A percentile compares a stretch with the other conserved stretches of the same genome.
These are phyloP conservation scores for Metridium senile DNA, from an alignment of 92 coral and sea anemone species.

Conservation along the genomic window DNA sequence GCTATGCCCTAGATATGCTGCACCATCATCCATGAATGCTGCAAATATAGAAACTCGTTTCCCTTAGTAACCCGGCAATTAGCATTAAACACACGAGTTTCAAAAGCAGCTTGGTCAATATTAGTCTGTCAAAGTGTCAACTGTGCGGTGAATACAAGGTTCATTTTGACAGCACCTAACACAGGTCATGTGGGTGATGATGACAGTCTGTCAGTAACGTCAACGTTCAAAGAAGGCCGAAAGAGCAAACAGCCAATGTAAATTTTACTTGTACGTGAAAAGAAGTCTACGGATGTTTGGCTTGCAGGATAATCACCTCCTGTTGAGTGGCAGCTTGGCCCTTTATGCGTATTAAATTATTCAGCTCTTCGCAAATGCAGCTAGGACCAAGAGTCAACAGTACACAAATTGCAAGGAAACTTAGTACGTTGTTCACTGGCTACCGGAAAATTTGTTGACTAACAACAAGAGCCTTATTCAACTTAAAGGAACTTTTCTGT, in stretches of 20 bases:
- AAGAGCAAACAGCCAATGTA: constrained; percentile 84
- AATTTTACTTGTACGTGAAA: constrained; percentile 85
- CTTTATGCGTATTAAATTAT: constrained; percentile 83
- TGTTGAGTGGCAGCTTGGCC: constrained; percentile 67
- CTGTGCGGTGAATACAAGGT: constrained; percentile 81
- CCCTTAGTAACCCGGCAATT: constrained; percentile 67
- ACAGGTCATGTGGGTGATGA: constrained; percentile 65
- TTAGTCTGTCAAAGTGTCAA: constrained; percentile 56
- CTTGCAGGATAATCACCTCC: constrained; percentile 76
- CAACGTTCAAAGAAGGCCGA: constrained; percentile 91
- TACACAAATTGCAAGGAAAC: constrained; percentile 68
- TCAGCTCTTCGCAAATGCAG: constrained; percentile 57
- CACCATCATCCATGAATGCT: constrained; percentile 37
- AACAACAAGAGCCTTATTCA: constrained; percentile 12
- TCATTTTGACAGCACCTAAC: constrained; percentile 63
- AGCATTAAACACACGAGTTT: constrained; percentile 63
- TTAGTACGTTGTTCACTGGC: constrained; percentile 57
- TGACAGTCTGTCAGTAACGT: constrained; percentile 66
- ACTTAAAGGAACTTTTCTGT: background rate
- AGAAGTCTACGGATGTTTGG: constrained; percentile 85
- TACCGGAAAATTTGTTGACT: constrained; percentile 64
- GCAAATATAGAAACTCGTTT: constrained; percentile 36
- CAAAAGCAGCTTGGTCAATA: constrained; percentile 83
- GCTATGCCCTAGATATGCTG: background rate
- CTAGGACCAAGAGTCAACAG: constrained; percentile 59